phyloP scores from a whole-genome alignment of 2,797 vertebrate genomes.

The Pogoniulus pusillus region DNA sequence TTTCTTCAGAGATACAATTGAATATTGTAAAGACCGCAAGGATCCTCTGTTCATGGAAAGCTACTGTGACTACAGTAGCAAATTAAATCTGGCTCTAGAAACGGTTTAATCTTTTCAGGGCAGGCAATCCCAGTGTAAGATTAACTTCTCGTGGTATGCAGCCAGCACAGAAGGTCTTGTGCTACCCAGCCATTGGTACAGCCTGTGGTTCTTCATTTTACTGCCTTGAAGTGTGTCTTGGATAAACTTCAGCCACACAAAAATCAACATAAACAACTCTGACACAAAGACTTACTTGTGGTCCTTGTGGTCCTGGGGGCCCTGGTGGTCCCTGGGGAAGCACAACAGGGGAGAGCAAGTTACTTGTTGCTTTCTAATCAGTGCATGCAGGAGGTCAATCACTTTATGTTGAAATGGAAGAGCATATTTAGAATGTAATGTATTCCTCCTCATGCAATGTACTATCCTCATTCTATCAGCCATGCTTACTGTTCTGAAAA shows the following conservation, averaged over 20 bases:
- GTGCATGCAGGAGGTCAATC: neutral
- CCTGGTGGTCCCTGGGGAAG: conserved; percentile 78
- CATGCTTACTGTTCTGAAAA: neutral
- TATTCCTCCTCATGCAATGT: neutral
- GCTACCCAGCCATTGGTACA: neutral
- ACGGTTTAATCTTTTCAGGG: neutral
- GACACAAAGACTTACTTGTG: conserved; percentile 79
- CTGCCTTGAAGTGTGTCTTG: neutral
- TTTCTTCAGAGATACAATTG: neutral
- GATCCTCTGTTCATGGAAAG: conserved; percentile 12
- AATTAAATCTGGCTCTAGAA: conserved; percentile 37
- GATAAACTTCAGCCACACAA: neutral
- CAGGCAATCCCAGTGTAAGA: neutral
- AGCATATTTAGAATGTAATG: neutral
- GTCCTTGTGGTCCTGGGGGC: conserved; percentile 83
- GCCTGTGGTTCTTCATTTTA: neutral
- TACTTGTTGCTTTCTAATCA: neutral
- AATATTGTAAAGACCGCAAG: neutral
- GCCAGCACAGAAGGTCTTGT: conserved; percentile 10
- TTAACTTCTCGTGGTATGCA: conserved; percentile 14
- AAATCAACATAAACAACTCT: neutral
- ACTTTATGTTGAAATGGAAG: neutral
- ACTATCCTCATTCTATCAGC: neutral
- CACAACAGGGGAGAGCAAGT: neutral
- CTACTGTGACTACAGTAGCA: conserved; percentile 13